These are phyloP conservation scores for Volucella bombylans DNA, from an alignment of 2,888 invertebrate genomes.

Conservation along the genomic window DNA sequence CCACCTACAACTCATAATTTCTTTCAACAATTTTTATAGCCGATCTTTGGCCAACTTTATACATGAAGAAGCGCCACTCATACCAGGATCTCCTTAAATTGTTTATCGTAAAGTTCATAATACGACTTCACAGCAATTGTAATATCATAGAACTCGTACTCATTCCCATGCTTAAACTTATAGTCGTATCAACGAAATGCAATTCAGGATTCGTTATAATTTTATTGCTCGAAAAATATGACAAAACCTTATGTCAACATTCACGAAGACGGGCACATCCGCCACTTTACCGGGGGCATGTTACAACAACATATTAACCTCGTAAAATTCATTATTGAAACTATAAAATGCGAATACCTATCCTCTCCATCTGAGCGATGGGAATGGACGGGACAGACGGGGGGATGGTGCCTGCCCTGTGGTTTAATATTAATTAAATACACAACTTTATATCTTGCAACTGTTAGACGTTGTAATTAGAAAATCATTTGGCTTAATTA, in stretches of 20 bases:
- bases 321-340: slow-evolving; percentile 69
- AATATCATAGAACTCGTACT: too few species aligned
- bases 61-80: slow-evolving; percentile 1
- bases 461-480: slow-evolving; percentile 31
- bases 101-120: slow-evolving; percentile 1
- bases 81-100: slow-evolving; percentile 7
- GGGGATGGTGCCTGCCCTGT: neutral
- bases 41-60: neutral
- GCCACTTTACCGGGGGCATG: slow-evolving; percentile 23
- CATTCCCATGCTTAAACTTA: too few species aligned
- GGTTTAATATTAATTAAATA: slow-evolving; percentile 52
- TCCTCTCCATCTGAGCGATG: too few species aligned
- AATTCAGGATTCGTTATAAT: slow-evolving; percentile 62
- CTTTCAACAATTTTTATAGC: slow-evolving; percentile 32
- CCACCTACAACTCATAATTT: neutral
- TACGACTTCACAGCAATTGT: neutral
- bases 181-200: slow-evolving; percentile 7
- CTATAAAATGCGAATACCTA: slow-evolving; percentile 37
- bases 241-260: slow-evolving; percentile 54
- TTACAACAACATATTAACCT: slow-evolving; percentile 55
- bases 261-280: neutral
- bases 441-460: slow-evolving; percentile 33
- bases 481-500: slow-evolving; percentile 39
- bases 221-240: slow-evolving; percentile 44
- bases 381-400: neutral